A percentile compares a stretch with the other conserved stretches of the same genome.
phyloP scores from a whole-genome alignment of 23 tunicate genomes.

The Halocynthia roretzi region DNA sequence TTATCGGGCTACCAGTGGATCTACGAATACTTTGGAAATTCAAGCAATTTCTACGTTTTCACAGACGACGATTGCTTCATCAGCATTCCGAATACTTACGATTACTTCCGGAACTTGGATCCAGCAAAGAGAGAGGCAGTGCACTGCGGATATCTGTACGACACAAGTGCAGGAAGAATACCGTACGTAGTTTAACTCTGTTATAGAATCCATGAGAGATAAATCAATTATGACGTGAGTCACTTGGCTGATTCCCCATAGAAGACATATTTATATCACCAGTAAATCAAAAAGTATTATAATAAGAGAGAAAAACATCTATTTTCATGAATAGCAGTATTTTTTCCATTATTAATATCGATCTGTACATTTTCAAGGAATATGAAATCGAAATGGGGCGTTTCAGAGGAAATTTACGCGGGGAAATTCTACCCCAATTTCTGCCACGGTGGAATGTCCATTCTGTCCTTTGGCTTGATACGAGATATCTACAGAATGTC shows the following conservation, averaged over 20 bases:
- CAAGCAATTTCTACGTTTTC: slow-evolving; percentile 58
- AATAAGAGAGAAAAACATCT: too few relatives aligned
- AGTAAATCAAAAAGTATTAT: too few relatives aligned
- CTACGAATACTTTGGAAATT: slow-evolving; percentile 29
- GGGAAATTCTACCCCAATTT: slow-evolving; percentile 30
- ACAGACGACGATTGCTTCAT: slow-evolving; percentile 86
- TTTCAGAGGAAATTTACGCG: slow-evolving; percentile 35
- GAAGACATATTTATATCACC: too few relatives aligned
- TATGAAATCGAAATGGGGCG: slow-evolving; percentile 35
- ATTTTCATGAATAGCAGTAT: too few relatives aligned
- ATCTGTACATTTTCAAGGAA: slow-evolving; percentile 16
- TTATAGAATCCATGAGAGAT: too few relatives aligned
- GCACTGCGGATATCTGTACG: slow-evolving; percentile 72
- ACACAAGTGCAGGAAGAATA: slow-evolving; percentile 26
- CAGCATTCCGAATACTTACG: slow-evolving; percentile 38
- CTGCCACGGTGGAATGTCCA: slow-evolving; percentile 76
- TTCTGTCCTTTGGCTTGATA: slow-evolving; percentile 22
- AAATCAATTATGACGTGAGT: too few relatives aligned
- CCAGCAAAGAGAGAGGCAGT: slow-evolving; percentile 17
- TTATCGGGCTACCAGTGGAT: slow-evolving; percentile 60
- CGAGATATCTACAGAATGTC: slow-evolving; percentile 46
- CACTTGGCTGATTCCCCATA: too few relatives aligned
- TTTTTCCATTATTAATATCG: too few relatives aligned
- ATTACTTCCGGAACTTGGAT: slow-evolving; percentile 27
- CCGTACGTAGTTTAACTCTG: slow-evolving; percentile 28